These are phyloP conservation scores for Drosophila repleta DNA, from an alignment of 1,140 invertebrate genomes.

Conservation along the genomic window DNA sequence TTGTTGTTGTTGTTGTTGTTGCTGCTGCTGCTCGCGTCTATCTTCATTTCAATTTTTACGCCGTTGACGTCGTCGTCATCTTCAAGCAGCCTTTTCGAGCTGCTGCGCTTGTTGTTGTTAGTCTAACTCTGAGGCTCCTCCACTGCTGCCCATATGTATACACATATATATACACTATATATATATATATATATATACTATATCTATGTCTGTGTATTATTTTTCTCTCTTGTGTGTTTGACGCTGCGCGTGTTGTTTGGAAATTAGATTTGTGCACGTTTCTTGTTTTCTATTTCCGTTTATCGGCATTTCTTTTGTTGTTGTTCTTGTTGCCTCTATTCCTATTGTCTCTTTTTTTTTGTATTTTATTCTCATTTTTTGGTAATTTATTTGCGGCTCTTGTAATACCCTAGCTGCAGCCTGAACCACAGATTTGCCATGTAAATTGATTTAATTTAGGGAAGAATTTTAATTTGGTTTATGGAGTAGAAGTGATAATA, in stretches of 20 bases:
- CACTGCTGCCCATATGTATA: background rate
- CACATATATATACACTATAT: too few relatives aligned
- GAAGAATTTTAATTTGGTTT: too few relatives aligned
- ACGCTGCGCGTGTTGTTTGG: constrained; percentile 71
- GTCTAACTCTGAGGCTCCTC: constrained; percentile 30
- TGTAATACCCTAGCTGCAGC: constrained; percentile 7
- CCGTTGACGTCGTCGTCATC: constrained; percentile 54
- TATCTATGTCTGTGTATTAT: too few relatives aligned
- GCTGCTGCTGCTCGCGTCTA: constrained; percentile 49
- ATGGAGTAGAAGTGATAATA: too few relatives aligned
- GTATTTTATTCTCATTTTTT: constrained; percentile 9
- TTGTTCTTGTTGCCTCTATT: constrained; percentile 1
- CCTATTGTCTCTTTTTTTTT: constrained; percentile 32
- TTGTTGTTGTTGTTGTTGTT: constrained; percentile 33
- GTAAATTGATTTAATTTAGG: too few relatives aligned
- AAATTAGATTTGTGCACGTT: constrained; percentile 82
- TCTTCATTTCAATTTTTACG: constrained; percentile 76
- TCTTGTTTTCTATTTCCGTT: constrained; percentile 81
- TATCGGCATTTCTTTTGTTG: constrained; percentile 70
- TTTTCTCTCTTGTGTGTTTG: constrained; percentile 33
- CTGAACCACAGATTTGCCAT: too few relatives aligned
- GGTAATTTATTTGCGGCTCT: constrained; percentile 32
- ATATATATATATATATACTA: too few relatives aligned
- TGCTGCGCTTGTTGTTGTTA: constrained; percentile 27
- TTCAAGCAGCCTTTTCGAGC: background rate